phyloP scores from a whole-genome alignment of 2,113 vertebrate genomes.

The Nesoenas mayeri region DNA sequence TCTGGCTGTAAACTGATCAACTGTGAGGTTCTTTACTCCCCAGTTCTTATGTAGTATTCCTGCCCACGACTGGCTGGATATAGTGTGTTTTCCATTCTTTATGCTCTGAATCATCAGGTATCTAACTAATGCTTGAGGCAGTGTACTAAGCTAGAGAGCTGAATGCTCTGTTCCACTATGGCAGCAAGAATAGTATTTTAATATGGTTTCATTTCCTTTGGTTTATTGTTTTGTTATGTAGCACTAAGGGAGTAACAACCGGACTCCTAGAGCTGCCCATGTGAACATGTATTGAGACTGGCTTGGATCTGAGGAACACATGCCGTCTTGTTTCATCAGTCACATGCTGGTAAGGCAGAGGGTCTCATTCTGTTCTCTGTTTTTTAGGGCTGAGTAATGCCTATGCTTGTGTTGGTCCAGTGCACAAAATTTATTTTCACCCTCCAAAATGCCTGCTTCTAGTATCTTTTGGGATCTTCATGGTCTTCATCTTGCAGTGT shows the following conservation, averaged over 20 bases:
- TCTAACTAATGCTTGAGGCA: constrained; percentile 22
- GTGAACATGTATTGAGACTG: constrained; percentile 20
- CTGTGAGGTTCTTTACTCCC: not conserved
- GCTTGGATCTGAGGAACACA: not conserved
- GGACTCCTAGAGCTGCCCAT: not conserved
- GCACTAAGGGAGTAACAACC: not conserved
- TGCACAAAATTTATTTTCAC: not conserved
- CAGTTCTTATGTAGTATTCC: constrained; percentile 10
- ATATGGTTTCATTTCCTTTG: constrained; percentile 69
- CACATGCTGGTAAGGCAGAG: not conserved
- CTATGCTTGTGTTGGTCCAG: not conserved
- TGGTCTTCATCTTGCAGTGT: rapidly evolving
- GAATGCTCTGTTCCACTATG: not conserved
- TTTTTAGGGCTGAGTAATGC: not conserved
- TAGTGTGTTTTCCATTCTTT: constrained; percentile 36
- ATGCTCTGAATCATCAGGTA: constrained; percentile 51
- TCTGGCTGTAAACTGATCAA: not conserved
- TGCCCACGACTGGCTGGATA: constrained; percentile 46
- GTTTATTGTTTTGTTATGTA: constrained; percentile 10
- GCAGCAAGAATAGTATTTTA: constrained; percentile 48
- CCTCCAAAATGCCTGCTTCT: not conserved
- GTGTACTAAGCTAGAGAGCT: constrained; percentile 16
- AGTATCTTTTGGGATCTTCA: not conserved
- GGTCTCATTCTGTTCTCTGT: not conserved
- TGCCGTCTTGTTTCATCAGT: not conserved